These are phyloP conservation scores for Hiodon tergisus DNA, from an alignment of 2,113 vertebrate species.

Conservation along the genomic window DNA sequence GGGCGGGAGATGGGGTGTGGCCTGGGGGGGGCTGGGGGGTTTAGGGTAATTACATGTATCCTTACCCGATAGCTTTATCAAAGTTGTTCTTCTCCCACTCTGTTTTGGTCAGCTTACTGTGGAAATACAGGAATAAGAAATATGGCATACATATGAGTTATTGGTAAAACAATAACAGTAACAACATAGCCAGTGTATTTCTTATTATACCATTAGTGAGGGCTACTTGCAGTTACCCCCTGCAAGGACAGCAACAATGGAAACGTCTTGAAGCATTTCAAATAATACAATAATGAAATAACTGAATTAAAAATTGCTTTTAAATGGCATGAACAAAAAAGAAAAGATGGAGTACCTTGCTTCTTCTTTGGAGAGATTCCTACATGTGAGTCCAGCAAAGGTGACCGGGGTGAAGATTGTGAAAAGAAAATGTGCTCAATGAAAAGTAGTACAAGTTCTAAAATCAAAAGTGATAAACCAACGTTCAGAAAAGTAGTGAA, in stretches of 20 bases:
- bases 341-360: slow-evolving; percentile 7
- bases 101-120: slow-evolving; percentile 78
- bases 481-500: background rate
- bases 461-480: background rate
- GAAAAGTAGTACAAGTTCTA: background rate
- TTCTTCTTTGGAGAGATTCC: slow-evolving; percentile 3
- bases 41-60: slow-evolving; percentile 1
- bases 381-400: background rate
- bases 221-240: background rate
- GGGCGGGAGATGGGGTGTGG: background rate
- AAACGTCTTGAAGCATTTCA: too few relatives aligned
- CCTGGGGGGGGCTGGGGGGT: background rate
- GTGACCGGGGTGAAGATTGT: too few relatives aligned
- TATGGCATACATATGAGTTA: background rate
- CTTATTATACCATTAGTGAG: background rate
- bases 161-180: background rate
- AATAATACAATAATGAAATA: background rate
- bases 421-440: background rate
- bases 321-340: background rate
- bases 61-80: slow-evolving; percentile 95
- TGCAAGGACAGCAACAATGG: too few relatives aligned
- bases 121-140: slow-evolving; percentile 36
- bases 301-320: background rate
- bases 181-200: background rate
- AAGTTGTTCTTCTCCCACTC: slow-evolving; percentile 91